Evolutionary conservation across 2,113 vertebrate species (phyloP).

Genomic region (Anseranas semipalmata): DNA sequence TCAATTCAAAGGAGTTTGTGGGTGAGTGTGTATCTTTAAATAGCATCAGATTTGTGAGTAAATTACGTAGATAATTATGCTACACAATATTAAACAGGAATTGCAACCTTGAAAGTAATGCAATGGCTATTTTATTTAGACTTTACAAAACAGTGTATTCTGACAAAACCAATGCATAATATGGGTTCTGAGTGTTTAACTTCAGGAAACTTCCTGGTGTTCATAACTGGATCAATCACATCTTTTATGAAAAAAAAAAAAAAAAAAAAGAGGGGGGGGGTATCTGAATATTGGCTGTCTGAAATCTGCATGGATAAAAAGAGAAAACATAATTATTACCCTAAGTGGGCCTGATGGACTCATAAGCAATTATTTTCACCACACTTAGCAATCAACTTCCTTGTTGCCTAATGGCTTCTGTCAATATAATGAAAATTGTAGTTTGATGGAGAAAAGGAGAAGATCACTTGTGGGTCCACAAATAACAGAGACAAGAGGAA

Average conservation of each 20-base stretch:
- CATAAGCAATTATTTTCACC: not conserved
- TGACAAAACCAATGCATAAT: not conserved
- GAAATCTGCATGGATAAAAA: not conserved
- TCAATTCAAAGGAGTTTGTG: not conserved
- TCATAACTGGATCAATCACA: not conserved
- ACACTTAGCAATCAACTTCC: not conserved
- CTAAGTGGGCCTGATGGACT: not conserved
- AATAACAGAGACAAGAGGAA: not conserved
- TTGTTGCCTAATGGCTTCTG: not conserved
- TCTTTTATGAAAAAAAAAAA: not conserved
- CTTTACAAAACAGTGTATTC: not conserved
- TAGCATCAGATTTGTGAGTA: not conserved
- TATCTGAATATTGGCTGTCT: not conserved
- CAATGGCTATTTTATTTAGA: not conserved
- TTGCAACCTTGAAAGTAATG: not conserved
- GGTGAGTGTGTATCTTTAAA: not conserved
- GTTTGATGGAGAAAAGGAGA: not conserved
- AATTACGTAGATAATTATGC: not conserved
- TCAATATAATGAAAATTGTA: not conserved
- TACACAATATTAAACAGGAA: not conserved
- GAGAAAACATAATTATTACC: not conserved
- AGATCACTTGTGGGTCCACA: not conserved
- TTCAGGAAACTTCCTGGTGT: not conserved
- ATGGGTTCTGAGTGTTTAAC: not conserved
- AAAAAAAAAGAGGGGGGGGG: not conserved